Evolutionary conservation across 2,888 invertebrate genomes (phyloP).

Genomic region (Papilio elwesi): DNA sequence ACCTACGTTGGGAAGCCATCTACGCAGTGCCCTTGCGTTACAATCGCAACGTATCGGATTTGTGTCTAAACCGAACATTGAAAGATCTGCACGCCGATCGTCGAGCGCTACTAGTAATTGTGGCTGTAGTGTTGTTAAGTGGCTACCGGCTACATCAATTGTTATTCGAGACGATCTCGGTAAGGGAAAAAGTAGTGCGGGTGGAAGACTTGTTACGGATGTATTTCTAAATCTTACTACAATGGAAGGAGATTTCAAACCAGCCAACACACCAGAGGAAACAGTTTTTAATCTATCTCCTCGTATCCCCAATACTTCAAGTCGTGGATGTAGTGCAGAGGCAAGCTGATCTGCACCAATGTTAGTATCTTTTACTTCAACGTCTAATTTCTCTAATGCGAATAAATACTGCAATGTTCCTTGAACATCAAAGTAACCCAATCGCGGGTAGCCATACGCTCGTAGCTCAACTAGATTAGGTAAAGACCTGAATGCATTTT

Average conservation of each 20-base stretch:
- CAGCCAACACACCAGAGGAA: constrained; percentile 92
- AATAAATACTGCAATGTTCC: constrained; percentile 91
- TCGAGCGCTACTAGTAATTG: constrained; percentile 92
- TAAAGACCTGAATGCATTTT: constrained; percentile 89
- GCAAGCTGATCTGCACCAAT: constrained; percentile 93
- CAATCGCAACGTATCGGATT: constrained; percentile 95
- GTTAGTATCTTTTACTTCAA: constrained; percentile 93
- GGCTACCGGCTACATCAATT: constrained; percentile 91
- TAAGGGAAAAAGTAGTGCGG: constrained; percentile 93
- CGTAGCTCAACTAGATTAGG: constrained; percentile 88
- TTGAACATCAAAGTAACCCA: constrained; percentile 94
- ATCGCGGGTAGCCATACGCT: constrained; percentile 89
- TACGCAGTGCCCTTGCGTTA: constrained; percentile 89
- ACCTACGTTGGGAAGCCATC: constrained; percentile 89
- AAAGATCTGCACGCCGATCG: constrained; percentile 90
- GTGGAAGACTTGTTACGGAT: constrained; percentile 90
- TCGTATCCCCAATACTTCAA: constrained; percentile 89
- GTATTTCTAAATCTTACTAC: constrained; percentile 91
- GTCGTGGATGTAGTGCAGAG: constrained; percentile 90
- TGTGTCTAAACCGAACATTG: constrained; percentile 88
- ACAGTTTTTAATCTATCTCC: constrained; percentile 90
- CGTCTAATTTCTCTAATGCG: constrained; percentile 89
- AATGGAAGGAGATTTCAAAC: constrained; percentile 89
- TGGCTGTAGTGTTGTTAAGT: constrained; percentile 89
- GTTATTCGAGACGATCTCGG: constrained; percentile 92